Percentiles rank a stretch among this genome's conserved stretches.
Conservation (phyloP, 2,888 invertebrate species). For the Oeneis ivallda region DNA sequence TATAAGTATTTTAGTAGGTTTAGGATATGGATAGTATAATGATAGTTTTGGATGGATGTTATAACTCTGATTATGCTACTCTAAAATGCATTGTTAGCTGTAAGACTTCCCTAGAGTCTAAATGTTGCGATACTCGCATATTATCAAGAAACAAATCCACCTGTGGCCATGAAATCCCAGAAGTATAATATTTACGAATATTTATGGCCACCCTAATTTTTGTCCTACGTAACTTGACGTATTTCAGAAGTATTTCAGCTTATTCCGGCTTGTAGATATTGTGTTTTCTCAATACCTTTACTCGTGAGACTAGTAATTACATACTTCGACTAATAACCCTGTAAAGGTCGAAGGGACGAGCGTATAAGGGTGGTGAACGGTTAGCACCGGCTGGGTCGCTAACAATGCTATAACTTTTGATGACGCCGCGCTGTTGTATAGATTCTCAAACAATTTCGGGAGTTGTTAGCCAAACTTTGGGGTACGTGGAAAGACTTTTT, state of each 20-base stretch:
- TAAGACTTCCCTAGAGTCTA: too few species aligned
- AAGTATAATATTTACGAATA: background rate
- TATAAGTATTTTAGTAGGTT: too few species aligned
- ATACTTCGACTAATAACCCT: conserved; percentile 21
- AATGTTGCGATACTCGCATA: too few species aligned
- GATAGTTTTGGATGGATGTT: too few species aligned
- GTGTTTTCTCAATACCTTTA: conserved; percentile 31
- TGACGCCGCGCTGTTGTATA: conserved; percentile 14
- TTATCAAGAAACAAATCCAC: background rate
- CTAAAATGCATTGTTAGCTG: too few species aligned
- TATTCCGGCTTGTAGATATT: conserved; percentile 27
- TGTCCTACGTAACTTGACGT: conserved; percentile 52
- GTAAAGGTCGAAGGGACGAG: conserved; percentile 26
- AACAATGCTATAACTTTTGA: conserved; percentile 25
- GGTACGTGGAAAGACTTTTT: conserved; percentile 10
- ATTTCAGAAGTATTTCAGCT: conserved; percentile 59
- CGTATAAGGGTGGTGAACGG: conserved; percentile 19
- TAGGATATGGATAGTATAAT: too few species aligned
- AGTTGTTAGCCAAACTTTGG: conserved; percentile 22
- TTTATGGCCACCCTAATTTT: conserved; percentile 16
- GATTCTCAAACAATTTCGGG: conserved; percentile 23
- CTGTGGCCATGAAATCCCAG: background rate
- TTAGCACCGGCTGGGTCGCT: conserved; percentile 12
- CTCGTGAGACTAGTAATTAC: conserved; percentile 20
- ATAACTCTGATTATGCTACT: too few species aligned